A percentile compares a stretch with the other conserved stretches of the same genome.
Conservation (phyloP, 2,888 invertebrate genomes). For the Eupithecia dodoneata region DNA sequence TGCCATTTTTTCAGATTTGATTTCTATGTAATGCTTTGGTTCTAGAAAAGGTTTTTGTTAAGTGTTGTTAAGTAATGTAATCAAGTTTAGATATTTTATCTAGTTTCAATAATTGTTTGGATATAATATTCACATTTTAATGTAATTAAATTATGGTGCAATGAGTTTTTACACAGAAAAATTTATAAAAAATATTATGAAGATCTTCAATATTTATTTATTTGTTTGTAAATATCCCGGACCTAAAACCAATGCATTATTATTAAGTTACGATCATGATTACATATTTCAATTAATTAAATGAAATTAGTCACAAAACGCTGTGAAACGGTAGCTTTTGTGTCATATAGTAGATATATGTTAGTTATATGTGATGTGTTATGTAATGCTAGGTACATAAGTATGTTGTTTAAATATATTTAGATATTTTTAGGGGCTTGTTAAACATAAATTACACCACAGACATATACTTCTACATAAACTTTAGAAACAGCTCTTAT, state of each 20-base stretch:
- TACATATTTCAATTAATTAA: background rate
- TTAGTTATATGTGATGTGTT: slow-evolving; percentile 14
- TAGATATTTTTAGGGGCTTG: background rate
- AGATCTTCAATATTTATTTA: background rate
- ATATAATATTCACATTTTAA: background rate
- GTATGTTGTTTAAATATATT: slow-evolving; percentile 11
- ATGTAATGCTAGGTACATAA: slow-evolving; percentile 3
- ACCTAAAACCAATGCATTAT: slow-evolving; percentile 1
- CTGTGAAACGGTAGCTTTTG: slow-evolving; percentile 45
- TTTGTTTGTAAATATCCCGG: background rate
- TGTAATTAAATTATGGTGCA: background rate
- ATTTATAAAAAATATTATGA: background rate
- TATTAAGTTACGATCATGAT: background rate
- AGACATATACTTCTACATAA: background rate
- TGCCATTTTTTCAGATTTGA: slow-evolving; percentile 7
- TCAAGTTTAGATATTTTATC: background rate
- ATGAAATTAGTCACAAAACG: slow-evolving; percentile 43
- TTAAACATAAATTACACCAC: background rate
- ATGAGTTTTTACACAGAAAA: slow-evolving; percentile 4
- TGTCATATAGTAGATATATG: slow-evolving; percentile 14
- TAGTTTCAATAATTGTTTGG: background rate
- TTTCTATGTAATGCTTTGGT: slow-evolving; percentile 9
- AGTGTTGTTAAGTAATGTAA: slow-evolving; percentile 30
- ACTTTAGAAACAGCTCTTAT: background rate
- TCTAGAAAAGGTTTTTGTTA: slow-evolving; percentile 22